Evolutionary conservation across 2,113 vertebrate genomes (phyloP).

Genomic region (Tyto alba): DNA sequence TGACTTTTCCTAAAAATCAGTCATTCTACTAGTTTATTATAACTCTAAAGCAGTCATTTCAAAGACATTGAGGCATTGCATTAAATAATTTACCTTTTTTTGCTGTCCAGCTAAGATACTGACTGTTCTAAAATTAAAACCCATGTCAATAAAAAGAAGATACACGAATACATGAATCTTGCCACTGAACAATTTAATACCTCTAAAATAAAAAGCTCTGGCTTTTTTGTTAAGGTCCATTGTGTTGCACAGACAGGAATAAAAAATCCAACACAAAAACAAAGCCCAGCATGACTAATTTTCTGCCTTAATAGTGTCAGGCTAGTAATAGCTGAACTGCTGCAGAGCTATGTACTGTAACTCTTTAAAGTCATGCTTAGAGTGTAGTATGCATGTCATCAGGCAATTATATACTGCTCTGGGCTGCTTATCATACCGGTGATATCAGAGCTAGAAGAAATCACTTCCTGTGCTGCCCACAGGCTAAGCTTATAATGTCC

Average conservation of each 20-base stretch:
- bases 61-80: neutral
- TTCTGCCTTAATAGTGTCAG: neutral
- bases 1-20: neutral
- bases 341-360: neutral
- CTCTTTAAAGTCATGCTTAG: neutral
- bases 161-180: neutral
- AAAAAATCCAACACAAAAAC: neutral
- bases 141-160: neutral
- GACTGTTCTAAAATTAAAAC: neutral
- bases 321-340: neutral
- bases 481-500: neutral
- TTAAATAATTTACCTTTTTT: neutral
- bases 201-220: neutral
- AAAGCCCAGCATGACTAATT: neutral
- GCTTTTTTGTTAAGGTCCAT: neutral
- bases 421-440: neutral
- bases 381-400: neutral
- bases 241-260: neutral
- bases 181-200: neutral
- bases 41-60: neutral
- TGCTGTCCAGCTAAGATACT: neutral
- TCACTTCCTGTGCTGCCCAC: neutral
- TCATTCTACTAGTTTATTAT: neutral
- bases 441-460: neutral
- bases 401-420: neutral